Base-by-base conservation (phyloP, 2,797 vertebrate genomes). In the Gymnocypris eckloni region DNA sequence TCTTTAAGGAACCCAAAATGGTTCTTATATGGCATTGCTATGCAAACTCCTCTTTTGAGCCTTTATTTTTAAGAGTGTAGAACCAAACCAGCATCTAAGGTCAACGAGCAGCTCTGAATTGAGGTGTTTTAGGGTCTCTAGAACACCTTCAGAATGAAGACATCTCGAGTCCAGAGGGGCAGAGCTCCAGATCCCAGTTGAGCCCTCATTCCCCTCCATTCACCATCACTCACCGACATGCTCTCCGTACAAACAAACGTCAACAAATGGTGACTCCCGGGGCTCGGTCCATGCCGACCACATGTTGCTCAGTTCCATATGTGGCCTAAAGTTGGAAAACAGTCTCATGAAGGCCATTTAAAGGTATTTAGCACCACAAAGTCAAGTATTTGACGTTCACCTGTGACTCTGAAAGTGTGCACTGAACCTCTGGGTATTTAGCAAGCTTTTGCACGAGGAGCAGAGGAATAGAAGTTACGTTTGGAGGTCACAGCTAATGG, bases 371-470 rank as follows among this genome's bases (percentile, higher is more conserved):
- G 92, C 94, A 93, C 94, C 87, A 90, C 84, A 90, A 90, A 92
- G 93, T 92, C 91, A 94, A 95, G 93, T 93, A 94, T 95, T 95
- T 95, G 93, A 95, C 94, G 92, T 91, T 56, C 66, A 87, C 80
- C 91, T 94, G 94, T 84, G 92, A 94, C 88, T 88, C 87, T 67
- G 22, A 43, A 88, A 91, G 92, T 89, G 13, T 5, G 45, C 25
- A 52, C 28, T 56, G 37, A 43, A 48, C 76, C 50, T n/a, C 50
- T 12, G 20, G 39, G 76, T 72, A 6, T 72, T 72, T 25, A 3
- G 18, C 61, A 25, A 2, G 54, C 75, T 61, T 56, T 56, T 56
- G 33, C 33, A 22, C 6, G 61, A 78, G 48, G 67, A 16, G 20
- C 33, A 13, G 6, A 50, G 61, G 43, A 80, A 48, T 12, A 22